Percentiles rank a stretch among this genome's conserved stretches.
phyloP scores from a whole-genome alignment of 2,797 vertebrate genomes.

The Thunnus albacares region DNA sequence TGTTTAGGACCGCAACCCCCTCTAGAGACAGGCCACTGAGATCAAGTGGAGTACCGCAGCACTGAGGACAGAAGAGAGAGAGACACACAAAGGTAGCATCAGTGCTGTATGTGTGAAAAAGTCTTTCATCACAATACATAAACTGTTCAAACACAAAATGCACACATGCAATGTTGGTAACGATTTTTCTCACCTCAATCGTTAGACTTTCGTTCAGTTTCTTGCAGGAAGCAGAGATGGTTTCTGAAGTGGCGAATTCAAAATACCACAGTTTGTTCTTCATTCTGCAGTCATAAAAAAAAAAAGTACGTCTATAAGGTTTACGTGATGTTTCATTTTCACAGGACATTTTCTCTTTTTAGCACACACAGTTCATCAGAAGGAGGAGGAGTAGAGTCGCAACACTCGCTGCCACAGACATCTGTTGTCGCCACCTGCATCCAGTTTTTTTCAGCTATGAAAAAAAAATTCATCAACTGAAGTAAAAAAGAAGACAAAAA shows the following conservation, averaged over 20 bases:
- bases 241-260: conserved; percentile 97
- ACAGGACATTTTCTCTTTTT: conserved; percentile 26
- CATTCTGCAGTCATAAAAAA: conserved; percentile 85
- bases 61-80: conserved; percentile 77
- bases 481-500: neutral
- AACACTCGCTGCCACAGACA: conserved; percentile 41
- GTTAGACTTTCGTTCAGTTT: conserved; percentile 91
- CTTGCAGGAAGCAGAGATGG: conserved; percentile 95
- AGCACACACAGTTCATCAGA: conserved; percentile 5
- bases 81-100: neutral
- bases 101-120: neutral
- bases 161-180: conserved; percentile 1
- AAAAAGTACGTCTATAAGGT: conserved; percentile 22
- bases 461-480: conserved; percentile 1
- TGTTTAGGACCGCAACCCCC: conserved; percentile 94
- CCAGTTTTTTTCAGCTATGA: conserved; percentile 1
- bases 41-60: conserved; percentile 90
- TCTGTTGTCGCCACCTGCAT: conserved; percentile 54
- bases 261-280: conserved; percentile 99
- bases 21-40: conserved; percentile 90
- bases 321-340: conserved; percentile 39
- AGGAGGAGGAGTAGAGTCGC: conserved; percentile 4
- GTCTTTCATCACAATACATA: neutral
- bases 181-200: conserved; percentile 88
- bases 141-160: conserved; percentile 10